A percentile compares a stretch with the other conserved stretches of the same genome.
Evolutionary conservation across 2,888 invertebrate genomes (phyloP).

Genomic region (Drosophila kuntzei): DNA sequence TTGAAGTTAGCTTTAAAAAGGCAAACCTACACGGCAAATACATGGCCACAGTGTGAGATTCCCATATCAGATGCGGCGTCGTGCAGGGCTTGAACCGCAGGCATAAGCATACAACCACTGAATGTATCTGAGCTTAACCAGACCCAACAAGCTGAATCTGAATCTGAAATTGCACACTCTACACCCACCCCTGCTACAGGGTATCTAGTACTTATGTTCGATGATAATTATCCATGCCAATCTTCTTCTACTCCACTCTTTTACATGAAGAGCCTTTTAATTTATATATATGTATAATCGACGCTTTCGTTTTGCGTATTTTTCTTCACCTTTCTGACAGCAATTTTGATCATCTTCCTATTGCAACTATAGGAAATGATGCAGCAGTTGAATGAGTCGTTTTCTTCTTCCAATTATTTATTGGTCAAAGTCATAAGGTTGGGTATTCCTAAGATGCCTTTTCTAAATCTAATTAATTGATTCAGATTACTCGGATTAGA

Average conservation of each 20-base stretch:
- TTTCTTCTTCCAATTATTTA: no score
- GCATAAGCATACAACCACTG: constrained; percentile 51
- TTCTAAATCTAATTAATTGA: no score
- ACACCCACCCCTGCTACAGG: constrained; percentile 45
- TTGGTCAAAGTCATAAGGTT: no score
- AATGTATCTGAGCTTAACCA: constrained; percentile 25
- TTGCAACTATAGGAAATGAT: no score
- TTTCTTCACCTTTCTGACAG: not conserved
- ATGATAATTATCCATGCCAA: constrained; percentile 54
- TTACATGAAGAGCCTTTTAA: not conserved
- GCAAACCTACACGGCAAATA: constrained; percentile 36
- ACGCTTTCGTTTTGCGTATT: not conserved
- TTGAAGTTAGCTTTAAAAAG: constrained; percentile 30
- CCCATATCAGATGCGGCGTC: constrained; percentile 68
- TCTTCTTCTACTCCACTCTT: not conserved
- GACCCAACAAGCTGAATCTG: constrained; percentile 33
- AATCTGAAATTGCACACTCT: constrained; percentile 33
- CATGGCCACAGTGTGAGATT: constrained; percentile 66
- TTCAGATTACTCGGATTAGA: no score
- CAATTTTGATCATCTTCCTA: not conserved
- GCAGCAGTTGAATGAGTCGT: no score
- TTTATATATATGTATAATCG: not conserved
- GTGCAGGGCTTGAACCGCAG: constrained; percentile 60
- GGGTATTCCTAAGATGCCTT: no score
- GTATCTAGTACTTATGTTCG: constrained; percentile 30